Percentiles rank a stretch among this genome's conserved stretches.
phyloP scores from a whole-genome alignment of 2,113 vertebrate genomes.

The Cephalopholis sonnerati region DNA sequence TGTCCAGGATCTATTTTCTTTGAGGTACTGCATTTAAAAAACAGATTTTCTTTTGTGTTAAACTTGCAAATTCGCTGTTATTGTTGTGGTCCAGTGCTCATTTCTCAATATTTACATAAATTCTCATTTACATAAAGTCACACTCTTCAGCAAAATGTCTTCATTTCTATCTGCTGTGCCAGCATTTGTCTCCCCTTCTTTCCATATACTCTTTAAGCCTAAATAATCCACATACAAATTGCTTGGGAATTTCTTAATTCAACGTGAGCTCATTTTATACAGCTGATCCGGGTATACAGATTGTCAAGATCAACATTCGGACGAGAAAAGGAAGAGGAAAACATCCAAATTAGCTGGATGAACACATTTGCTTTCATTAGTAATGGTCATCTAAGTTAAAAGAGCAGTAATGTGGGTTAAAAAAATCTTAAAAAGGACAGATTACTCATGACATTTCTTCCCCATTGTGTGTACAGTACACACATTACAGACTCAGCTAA shows the following conservation, averaged over 20 bases:
- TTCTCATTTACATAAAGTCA: constrained; percentile 28
- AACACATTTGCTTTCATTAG: neutral
- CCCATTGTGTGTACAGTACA: neutral
- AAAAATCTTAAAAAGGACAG: neutral
- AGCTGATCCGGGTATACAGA: neutral
- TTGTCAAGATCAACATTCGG: neutral
- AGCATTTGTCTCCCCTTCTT: neutral
- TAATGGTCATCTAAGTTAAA: neutral
- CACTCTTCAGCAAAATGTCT: neutral
- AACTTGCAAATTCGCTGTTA: neutral
- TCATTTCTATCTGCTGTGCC: neutral
- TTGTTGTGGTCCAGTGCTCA: neutral
- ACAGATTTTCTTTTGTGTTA: constrained; percentile 2
- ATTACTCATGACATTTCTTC: neutral
- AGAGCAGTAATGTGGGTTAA: neutral
- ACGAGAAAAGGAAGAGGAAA: neutral
- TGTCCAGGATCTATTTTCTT: neutral
- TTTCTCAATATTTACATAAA: neutral
- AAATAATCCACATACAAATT: neutral
- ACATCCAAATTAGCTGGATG: neutral
- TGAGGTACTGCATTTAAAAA: constrained; percentile 24
- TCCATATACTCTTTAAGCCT: neutral
- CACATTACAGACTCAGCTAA: constrained; percentile 6
- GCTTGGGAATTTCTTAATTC: neutral
- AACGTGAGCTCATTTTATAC: neutral